Conservation (phyloP, 2,797 vertebrate genomes). For the Epinephelus awoara region DNA sequence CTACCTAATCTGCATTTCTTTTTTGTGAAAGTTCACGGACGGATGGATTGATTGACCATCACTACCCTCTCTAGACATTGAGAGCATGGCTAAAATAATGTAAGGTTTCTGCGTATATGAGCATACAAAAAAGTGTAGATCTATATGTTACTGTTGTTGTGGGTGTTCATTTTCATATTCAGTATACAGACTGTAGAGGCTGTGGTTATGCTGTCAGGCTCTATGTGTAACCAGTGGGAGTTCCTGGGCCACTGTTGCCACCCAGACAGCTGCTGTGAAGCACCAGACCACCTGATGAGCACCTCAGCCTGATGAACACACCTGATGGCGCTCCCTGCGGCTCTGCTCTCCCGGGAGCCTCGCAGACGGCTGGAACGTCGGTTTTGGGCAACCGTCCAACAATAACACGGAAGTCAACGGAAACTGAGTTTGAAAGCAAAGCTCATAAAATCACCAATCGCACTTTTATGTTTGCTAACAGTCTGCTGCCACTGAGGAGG, state of each 20-base stretch:
- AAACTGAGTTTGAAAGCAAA: constrained; percentile 72
- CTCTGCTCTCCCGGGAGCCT: constrained; percentile 46
- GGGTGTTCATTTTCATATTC: not conserved
- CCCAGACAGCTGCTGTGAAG: constrained; percentile 64
- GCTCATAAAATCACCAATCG: constrained; percentile 75
- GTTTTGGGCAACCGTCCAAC: constrained; percentile 66
- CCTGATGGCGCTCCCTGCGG: constrained; percentile 65
- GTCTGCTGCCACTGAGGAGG: constrained; percentile 70
- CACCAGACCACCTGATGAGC: constrained; percentile 54
- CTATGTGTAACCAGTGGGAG: constrained; percentile 19
- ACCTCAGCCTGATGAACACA: constrained; percentile 54
- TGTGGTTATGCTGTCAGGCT: constrained; percentile 23
- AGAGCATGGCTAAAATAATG: not conserved
- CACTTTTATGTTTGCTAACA: constrained; percentile 75
- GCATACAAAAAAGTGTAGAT: not conserved
- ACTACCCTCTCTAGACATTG: not conserved
- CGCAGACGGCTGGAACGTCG: constrained; percentile 53
- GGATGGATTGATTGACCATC: not conserved
- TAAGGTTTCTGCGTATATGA: not conserved
- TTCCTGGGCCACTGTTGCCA: constrained; percentile 66
- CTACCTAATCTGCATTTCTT: too few species aligned
- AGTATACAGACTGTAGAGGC: not conserved
- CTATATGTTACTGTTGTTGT: constrained; percentile 12
- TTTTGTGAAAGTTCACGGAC: too few species aligned
- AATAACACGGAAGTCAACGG: constrained; percentile 72